These are phyloP conservation scores for Ochropleura leucogaster DNA, from an alignment of 2,888 invertebrate genomes.

Conservation along the genomic window DNA sequence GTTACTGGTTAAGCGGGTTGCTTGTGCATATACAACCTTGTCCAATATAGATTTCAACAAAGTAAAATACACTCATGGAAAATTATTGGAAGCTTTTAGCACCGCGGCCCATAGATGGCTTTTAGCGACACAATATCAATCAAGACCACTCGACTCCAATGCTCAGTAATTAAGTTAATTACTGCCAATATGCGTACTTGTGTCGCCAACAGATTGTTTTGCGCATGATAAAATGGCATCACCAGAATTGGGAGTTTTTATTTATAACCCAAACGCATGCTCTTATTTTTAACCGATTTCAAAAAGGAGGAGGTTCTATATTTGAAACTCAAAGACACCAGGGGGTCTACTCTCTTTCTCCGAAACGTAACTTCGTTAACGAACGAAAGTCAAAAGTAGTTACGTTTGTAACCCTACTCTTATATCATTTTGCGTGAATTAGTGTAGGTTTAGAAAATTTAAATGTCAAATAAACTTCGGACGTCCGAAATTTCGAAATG, in stretches of 20 bases:
- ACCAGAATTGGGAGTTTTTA: neutral
- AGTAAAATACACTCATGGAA: slow-evolving; percentile 21
- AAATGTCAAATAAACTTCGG: no score
- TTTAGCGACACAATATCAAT: slow-evolving; percentile 44
- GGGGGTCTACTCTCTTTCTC: no score
- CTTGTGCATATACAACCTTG: slow-evolving; percentile 16
- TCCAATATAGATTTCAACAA: slow-evolving; percentile 19
- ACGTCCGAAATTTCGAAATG: no score
- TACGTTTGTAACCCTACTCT: no score
- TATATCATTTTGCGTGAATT: no score
- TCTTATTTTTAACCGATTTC: no score
- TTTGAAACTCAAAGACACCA: no score
- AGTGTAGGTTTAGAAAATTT: no score
- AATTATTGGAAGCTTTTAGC: slow-evolving; percentile 52
- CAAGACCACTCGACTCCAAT: slow-evolving; percentile 33
- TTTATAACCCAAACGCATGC: neutral
- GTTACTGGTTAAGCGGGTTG: neutral
- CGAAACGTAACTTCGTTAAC: no score
- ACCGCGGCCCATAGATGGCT: slow-evolving; percentile 24
- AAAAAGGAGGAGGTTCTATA: no score
- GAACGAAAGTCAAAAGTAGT: no score
- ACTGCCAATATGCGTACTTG: slow-evolving; percentile 6
- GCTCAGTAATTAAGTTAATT: slow-evolving; percentile 39
- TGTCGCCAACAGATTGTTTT: slow-evolving; percentile 17
- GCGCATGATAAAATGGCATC: neutral